These are phyloP conservation scores for Sinohyriopsis cumingii DNA, from an alignment of 2,888 invertebrate genomes.

Conservation along the genomic window DNA sequence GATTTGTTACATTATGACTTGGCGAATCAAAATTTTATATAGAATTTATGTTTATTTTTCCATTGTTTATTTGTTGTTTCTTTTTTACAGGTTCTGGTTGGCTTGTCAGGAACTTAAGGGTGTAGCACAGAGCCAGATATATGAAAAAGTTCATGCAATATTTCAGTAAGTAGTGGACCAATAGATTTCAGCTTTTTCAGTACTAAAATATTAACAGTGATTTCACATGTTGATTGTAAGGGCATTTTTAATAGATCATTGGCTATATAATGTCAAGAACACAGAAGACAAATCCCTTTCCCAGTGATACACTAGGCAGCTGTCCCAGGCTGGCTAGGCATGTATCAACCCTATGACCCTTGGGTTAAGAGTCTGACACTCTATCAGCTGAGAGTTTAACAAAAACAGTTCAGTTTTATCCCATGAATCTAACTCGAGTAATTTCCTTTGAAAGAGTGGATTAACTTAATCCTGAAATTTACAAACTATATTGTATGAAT, in stretches of 20 bases:
- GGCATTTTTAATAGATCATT: neutral
- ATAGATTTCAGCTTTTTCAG: neutral
- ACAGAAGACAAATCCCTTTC: too few species aligned
- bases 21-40: neutral
- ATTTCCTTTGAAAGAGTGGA: too few species aligned
- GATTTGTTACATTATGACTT: neutral
- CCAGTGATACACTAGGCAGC: too few species aligned
- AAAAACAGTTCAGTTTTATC: too few species aligned
- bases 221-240: too few species aligned
- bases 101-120: constrained; percentile 87
- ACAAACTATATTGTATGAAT: too few species aligned
- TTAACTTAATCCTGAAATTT: too few species aligned
- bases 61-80: neutral
- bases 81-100: constrained; percentile 87
- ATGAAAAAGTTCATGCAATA: constrained; percentile 69
- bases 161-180: constrained; percentile 60
- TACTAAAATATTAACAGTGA: neutral
- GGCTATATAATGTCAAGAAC: neutral
- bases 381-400: too few species aligned
- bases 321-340: too few species aligned
- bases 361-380: too few species aligned
- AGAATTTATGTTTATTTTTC: neutral
- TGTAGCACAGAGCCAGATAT: constrained; percentile 83
- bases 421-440: too few species aligned
- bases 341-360: too few species aligned